Evolutionary conservation across 2,797 vertebrate genomes (phyloP).

Genomic region (Leptatherina wallacei): DNA sequence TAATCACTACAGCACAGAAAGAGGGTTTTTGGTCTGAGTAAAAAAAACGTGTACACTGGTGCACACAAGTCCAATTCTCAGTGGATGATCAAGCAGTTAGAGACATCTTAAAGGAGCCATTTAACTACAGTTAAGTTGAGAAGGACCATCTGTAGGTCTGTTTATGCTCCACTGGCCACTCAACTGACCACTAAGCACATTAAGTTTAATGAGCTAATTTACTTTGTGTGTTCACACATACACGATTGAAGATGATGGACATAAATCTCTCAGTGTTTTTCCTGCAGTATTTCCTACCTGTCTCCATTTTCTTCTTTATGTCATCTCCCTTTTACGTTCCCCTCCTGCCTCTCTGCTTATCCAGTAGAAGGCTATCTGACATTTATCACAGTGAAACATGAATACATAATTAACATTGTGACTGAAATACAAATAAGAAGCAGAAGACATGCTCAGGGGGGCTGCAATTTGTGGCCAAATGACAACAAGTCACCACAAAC

Average conservation of each 20-base stretch:
- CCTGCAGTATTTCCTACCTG: slow-evolving; percentile 4
- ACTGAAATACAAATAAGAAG: slow-evolving; percentile 38
- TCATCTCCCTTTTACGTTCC: slow-evolving; percentile 11
- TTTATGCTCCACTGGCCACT: slow-evolving; percentile 55
- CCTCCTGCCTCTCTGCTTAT: background rate
- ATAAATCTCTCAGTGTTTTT: slow-evolving; percentile 34
- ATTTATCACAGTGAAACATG: slow-evolving; percentile 4
- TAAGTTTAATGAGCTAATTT: slow-evolving; percentile 71
- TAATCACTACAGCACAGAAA: background rate
- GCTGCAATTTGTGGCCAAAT: slow-evolving; percentile 21
- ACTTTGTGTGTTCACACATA: slow-evolving; percentile 58
- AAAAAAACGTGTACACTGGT: background rate
- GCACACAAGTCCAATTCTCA: slow-evolving; percentile 3
- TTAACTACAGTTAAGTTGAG: slow-evolving; percentile 52
- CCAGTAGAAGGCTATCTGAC: slow-evolving; percentile 16
- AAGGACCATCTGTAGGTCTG: slow-evolving; percentile 45
- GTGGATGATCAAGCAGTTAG: slow-evolving; percentile 32
- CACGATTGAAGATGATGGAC: slow-evolving; percentile 31
- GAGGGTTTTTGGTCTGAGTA: background rate
- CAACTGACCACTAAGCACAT: slow-evolving; percentile 64
- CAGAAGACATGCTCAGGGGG: slow-evolving; percentile 15
- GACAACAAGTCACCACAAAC: slow-evolving; percentile 39
- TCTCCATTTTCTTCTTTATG: slow-evolving; percentile 8
- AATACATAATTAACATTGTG: slow-evolving; percentile 12
- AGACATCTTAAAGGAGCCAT: slow-evolving; percentile 14